Evolutionary conservation across 2,888 invertebrate genomes (phyloP).

Genomic region (Teleogryllus oceanicus): DNA sequence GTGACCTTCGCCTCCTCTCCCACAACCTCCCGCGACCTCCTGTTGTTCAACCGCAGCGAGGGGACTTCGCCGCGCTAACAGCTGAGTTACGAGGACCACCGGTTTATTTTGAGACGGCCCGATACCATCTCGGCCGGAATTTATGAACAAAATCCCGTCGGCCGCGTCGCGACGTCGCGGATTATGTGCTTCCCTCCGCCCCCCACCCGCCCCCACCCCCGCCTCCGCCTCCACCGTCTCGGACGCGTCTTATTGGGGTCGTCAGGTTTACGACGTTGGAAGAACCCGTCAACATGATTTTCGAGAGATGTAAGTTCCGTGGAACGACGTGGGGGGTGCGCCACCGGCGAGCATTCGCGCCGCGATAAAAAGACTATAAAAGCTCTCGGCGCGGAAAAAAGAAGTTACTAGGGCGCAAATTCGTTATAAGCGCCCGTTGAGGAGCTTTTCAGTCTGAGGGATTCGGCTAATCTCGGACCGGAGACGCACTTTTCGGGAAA

Average conservation of each 20-base stretch:
- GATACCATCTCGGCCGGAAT: not conserved
- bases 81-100: slow-evolving; percentile 18
- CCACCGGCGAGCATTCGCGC: not conserved
- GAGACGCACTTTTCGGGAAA: no score
- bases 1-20: no score
- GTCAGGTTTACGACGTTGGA: not conserved
- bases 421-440: not conserved
- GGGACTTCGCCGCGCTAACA: not conserved
- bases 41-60: not conserved
- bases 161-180: not conserved
- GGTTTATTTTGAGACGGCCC: not conserved
- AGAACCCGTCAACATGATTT: slow-evolving; percentile 1
- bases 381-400: not conserved
- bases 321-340: not conserved
- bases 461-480: no score
- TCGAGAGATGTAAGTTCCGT: not conserved
- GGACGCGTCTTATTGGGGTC: not conserved
- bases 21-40: not conserved
- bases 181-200: not conserved
- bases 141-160: not conserved
- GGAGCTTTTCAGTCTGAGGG: no score
- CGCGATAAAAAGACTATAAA: not conserved
- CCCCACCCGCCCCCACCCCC: no score
- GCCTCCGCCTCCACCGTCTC: not conserved
- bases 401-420: not conserved